These are phyloP conservation scores for Bombus pyrosoma DNA, from an alignment of 1,140 invertebrate genomes.

Conservation along the genomic window DNA sequence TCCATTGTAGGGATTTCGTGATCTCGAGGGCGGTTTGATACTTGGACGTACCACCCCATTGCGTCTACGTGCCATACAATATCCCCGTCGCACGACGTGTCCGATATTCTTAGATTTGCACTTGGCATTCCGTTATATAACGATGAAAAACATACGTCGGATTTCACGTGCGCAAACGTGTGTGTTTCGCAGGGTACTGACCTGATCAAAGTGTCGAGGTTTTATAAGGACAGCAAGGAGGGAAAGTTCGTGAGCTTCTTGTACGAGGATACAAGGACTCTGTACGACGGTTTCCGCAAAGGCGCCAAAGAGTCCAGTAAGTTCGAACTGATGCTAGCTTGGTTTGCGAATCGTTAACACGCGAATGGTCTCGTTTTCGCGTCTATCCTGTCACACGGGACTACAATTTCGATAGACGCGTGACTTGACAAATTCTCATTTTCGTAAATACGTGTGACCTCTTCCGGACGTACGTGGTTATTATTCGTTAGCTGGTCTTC, in stretches of 20 bases:
- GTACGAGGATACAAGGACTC: conserved; percentile 93
- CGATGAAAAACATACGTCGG: not conserved
- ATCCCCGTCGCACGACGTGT: not conserved
- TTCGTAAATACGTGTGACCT: not conserved
- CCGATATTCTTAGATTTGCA: conserved; percentile 64
- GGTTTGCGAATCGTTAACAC: no score
- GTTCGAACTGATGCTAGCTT: conserved; percentile 68
- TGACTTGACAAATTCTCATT: not conserved
- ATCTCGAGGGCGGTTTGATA: not conserved
- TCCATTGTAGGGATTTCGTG: not conserved
- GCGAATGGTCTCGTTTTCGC: not conserved
- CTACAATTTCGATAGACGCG: not conserved
- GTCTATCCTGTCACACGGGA: no score
- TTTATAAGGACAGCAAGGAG: conserved; percentile 96
- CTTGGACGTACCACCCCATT: not conserved
- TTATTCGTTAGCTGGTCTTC: conserved; percentile 9
- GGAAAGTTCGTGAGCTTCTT: conserved; percentile 93
- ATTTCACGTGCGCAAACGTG: conserved; percentile 43
- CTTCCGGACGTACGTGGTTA: not conserved
- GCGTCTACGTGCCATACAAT: not conserved
- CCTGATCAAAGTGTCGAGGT: conserved; percentile 93
- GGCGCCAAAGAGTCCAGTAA: conserved; percentile 96
- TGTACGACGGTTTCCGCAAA: conserved; percentile 95
- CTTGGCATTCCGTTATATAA: conserved; percentile 63
- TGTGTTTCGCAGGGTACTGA: conserved; percentile 90